phyloP scores from a whole-genome alignment of 2,888 invertebrate species.

The Trichopria drosophilae region DNA sequence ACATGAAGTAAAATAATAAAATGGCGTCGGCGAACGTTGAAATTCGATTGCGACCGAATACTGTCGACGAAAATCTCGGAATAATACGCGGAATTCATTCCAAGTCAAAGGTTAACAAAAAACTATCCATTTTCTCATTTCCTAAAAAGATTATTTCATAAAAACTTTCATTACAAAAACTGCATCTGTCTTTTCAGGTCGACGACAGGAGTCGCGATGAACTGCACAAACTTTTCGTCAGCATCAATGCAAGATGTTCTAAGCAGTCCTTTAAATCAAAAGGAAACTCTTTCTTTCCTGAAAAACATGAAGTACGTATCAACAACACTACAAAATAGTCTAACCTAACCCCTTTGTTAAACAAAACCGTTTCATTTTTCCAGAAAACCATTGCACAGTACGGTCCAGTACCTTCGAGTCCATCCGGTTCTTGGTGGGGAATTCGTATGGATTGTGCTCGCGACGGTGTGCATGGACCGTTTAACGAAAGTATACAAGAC shows the following conservation, averaged over 20 bases:
- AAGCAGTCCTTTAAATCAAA: conserved; percentile 23
- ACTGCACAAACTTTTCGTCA: conserved; percentile 41
- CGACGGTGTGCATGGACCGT: conserved; percentile 50
- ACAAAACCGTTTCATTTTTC: conserved; percentile 9
- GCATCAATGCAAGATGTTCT: conserved; percentile 42
- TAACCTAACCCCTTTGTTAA: too few species aligned
- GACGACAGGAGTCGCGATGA: conserved; percentile 39
- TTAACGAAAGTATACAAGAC: conserved; percentile 44
- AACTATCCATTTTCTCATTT: neutral
- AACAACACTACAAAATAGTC: too few species aligned
- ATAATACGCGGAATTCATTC: conserved; percentile 15
- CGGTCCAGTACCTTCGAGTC: conserved; percentile 45
- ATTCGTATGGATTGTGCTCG: conserved; percentile 55
- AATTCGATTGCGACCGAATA: conserved; percentile 24
- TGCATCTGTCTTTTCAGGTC: conserved; percentile 32
- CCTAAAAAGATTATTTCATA: too few species aligned
- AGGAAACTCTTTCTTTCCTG: conserved; percentile 17
- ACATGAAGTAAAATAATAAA: too few species aligned
- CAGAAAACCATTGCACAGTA: conserved; percentile 36
- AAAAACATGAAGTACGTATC: conserved; percentile 31
- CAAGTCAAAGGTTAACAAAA: conserved; percentile 20
- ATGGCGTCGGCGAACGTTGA: conserved; percentile 27
- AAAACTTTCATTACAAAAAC: neutral
- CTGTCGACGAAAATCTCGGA: conserved; percentile 15
- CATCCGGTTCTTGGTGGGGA: conserved; percentile 55